A percentile compares a stretch with the other conserved stretches of the same genome.
These are phyloP conservation scores for Climacteris rufus DNA, from an alignment of 2,113 vertebrate genomes.

Conservation along the genomic window DNA sequence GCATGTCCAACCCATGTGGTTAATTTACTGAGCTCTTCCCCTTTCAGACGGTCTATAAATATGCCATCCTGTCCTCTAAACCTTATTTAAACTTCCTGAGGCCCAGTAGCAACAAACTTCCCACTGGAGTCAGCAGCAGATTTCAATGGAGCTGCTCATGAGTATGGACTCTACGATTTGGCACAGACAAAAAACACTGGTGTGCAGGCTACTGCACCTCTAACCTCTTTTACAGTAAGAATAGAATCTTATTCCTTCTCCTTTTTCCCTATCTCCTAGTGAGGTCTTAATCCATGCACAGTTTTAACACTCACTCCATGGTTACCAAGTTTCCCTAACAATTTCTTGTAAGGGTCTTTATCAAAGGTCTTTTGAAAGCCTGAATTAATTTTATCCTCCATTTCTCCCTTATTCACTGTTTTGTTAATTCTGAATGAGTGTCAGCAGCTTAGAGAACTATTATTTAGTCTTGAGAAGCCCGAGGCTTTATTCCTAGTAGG, in stretches of 20 bases:
- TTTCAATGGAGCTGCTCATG: slow-evolving; percentile 24
- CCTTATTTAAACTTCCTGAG: not conserved
- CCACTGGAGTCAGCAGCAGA: not conserved
- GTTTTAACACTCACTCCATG: slow-evolving; percentile 38
- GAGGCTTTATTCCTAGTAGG: not conserved
- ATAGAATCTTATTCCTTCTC: not conserved
- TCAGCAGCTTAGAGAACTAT: not conserved
- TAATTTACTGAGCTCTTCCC: not conserved
- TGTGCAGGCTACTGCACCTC: not conserved
- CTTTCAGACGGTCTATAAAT: not conserved
- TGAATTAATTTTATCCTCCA: slow-evolving; percentile 49
- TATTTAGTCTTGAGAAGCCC: not conserved
- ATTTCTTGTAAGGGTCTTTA: slow-evolving; percentile 19
- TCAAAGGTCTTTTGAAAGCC: slow-evolving; percentile 42
- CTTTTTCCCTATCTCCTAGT: not conserved
- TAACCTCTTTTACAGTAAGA: not conserved
- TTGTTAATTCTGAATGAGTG: slow-evolving; percentile 17
- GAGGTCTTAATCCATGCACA: slow-evolving; percentile 17
- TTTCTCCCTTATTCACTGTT: slow-evolving; percentile 29
- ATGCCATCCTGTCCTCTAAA: not conserved
- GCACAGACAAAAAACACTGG: not conserved
- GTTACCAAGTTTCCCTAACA: slow-evolving; percentile 29
- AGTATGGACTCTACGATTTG: not conserved
- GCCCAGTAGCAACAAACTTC: not conserved
- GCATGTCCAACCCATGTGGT: not conserved